Base-by-base conservation (phyloP, 2,888 invertebrate species). In the Serrognathus titanus region DNA sequence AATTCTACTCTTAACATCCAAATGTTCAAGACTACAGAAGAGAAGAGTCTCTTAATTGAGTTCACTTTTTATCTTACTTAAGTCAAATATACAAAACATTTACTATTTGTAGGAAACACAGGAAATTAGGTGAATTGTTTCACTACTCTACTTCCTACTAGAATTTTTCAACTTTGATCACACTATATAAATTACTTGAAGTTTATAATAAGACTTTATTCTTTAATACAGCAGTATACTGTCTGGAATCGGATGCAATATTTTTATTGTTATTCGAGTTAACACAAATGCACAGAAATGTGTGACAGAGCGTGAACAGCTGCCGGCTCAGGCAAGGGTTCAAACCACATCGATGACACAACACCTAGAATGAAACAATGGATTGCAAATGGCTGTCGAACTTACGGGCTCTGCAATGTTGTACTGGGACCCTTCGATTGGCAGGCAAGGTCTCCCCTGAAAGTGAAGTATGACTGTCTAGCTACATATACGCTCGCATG, bases 401-500 rank as follows among this genome's bases (percentile, higher is more conserved):
- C 78, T 79, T 79, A 79, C 79, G 77, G 73, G 68, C 74, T 77
- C 66, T 70, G 72, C 65, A 74, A 73, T 62, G 73, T 69, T 57
- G 72, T 71, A 62, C 74, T 69, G 61, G 74, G 67, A 59, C 71
- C 72, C 72, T 77, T 77, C 64, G 75, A 72, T 66, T 78, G 77
- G 69, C 76, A 70, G 66, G 78, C 77, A 67, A 79, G 72, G 70
- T 82, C 82, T 70, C 82, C 82, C 81, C 82, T 82, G 82, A 75
- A 82, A 82, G 68, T 71, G 69, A 76, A 73, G 73, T 69, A 71
- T 70, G 70, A 71, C 66, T 71, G 72, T 56, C 61, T 74, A 72
- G 61, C 64, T 63, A 63, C 62, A 56, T 53, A 57, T 54, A 16
- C 38, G n/a, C 36, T 49, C 11, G 49, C 47, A 20, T 47, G 11